A percentile compares a stretch with the other conserved stretches of the same genome.
phyloP scores from a whole-genome alignment of 2,888 invertebrate genomes.

The Drosophila macrospina region DNA sequence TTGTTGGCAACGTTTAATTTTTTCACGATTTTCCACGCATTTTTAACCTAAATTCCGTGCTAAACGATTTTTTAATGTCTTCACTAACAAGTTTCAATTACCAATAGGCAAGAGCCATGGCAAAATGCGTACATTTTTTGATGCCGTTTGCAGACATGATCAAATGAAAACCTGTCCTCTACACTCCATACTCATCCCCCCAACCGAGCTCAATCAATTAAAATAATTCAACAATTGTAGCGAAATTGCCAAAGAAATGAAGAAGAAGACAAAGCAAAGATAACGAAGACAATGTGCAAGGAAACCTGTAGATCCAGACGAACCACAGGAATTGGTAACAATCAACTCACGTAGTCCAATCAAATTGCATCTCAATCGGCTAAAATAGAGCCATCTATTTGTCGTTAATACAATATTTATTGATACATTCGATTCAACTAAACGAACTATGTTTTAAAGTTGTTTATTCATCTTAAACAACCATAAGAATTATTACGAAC shows the following conservation, averaged over 20 bases:
- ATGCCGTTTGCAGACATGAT: constrained; percentile 62
- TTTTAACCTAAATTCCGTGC: constrained; percentile 79
- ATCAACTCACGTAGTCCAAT: constrained; percentile 64
- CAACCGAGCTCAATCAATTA: constrained; percentile 69
- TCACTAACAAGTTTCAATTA: constrained; percentile 81
- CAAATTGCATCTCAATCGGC: constrained; percentile 69
- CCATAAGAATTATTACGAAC: background rate
- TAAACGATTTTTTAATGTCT: constrained; percentile 81
- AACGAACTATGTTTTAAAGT: background rate
- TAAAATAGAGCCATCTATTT: constrained; percentile 68
- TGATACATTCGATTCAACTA: constrained; percentile 26
- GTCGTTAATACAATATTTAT: constrained; percentile 53
- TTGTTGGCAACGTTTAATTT: constrained; percentile 42
- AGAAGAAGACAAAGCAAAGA: constrained; percentile 39
- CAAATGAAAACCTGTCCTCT: constrained; percentile 56
- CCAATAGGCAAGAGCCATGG: constrained; percentile 59
- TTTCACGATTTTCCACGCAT: constrained; percentile 80
- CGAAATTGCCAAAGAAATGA: constrained; percentile 60
- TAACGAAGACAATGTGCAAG: constrained; percentile 63
- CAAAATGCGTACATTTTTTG: constrained; percentile 59
- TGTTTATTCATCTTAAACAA: background rate
- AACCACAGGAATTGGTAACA: constrained; percentile 33
- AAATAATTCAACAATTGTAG: constrained; percentile 78
- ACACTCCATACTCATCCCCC: background rate
- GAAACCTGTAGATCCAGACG: constrained; percentile 51